Evolutionary conservation across 2,888 invertebrate species (phyloP).

Genomic region (Lathronympha strigana): DNA sequence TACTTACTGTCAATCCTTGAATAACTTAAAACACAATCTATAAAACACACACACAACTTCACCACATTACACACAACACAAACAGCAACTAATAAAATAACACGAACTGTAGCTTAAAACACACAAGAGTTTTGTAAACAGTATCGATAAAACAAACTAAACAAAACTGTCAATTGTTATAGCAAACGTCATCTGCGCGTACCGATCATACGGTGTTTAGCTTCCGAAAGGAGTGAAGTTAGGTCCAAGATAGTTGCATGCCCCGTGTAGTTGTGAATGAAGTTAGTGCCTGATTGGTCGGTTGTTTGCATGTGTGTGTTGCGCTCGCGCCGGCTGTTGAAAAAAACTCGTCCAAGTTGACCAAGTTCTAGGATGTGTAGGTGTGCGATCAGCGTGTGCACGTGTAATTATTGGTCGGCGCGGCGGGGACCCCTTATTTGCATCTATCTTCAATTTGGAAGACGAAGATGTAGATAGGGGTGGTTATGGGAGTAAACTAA

Average conservation of each 20-base stretch:
- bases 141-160: constrained; percentile 73
- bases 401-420: constrained; percentile 23
- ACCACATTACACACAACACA: constrained; percentile 25
- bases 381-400: constrained; percentile 43
- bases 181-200: constrained; percentile 69
- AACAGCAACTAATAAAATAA: constrained; percentile 10
- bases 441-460: not conserved
- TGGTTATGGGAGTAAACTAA: too few species aligned
- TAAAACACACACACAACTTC: constrained; percentile 19
- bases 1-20: constrained; percentile 26
- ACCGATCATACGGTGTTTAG: constrained; percentile 67
- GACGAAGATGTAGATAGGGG: not conserved
- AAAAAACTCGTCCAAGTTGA: constrained; percentile 53
- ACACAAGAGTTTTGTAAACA: constrained; percentile 45
- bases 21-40: constrained; percentile 7
- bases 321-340: constrained; percentile 55
- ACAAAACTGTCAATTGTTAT: constrained; percentile 65
- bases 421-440: constrained; percentile 1
- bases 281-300: constrained; percentile 66
- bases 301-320: constrained; percentile 53
- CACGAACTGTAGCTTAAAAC: constrained; percentile 5
- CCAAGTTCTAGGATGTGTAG: not conserved
- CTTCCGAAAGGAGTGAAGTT: constrained; percentile 71
- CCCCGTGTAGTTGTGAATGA: constrained; percentile 68
- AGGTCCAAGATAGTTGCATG: constrained; percentile 53